phyloP scores from a whole-genome alignment of 2,888 invertebrate genomes.

The Drosophila flavopinicola region DNA sequence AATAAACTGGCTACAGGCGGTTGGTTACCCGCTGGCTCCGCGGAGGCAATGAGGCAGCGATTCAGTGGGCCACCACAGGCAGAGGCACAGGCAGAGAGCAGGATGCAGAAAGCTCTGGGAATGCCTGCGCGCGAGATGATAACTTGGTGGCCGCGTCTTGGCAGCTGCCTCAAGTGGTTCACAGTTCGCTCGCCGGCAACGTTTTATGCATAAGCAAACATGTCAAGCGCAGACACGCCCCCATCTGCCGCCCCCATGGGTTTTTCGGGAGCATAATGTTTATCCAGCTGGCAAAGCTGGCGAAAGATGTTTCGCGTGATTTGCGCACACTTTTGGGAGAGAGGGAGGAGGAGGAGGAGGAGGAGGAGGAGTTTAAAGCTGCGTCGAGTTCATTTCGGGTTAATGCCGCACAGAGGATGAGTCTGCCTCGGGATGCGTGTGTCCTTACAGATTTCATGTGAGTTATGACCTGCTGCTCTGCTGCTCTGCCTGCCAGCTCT shows the following conservation, averaged over 20 bases:
- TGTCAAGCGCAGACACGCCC: conserved; percentile 66
- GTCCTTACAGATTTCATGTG: conserved; percentile 76
- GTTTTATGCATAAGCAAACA: conserved; percentile 79
- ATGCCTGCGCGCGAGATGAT: conserved; percentile 64
- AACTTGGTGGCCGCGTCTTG: conserved; percentile 58
- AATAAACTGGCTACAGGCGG: conserved; percentile 67
- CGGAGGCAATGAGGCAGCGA: conserved; percentile 5
- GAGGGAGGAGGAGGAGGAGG: neutral
- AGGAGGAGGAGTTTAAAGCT: neutral
- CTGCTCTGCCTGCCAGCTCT: conserved; percentile 32
- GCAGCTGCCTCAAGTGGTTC: conserved; percentile 57
- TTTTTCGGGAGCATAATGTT: conserved; percentile 61
- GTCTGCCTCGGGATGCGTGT: conserved; percentile 70
- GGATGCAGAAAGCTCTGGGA: conserved; percentile 3
- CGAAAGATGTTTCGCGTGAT: conserved; percentile 78
- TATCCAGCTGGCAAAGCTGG: conserved; percentile 76
- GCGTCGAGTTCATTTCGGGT: conserved; percentile 71
- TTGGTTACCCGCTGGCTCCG: conserved; percentile 22
- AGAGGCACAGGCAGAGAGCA: neutral
- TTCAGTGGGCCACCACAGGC: neutral
- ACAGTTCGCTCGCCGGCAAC: conserved; percentile 45
- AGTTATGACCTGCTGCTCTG: conserved; percentile 62
- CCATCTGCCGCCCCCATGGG: neutral
- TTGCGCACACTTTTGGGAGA: conserved; percentile 41
- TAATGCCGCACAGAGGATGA: conserved; percentile 63